A percentile compares a stretch with the other conserved stretches of the same genome.
Conservation (phyloP, 2,797 vertebrate species). For the Protosalanx chinensis region DNA sequence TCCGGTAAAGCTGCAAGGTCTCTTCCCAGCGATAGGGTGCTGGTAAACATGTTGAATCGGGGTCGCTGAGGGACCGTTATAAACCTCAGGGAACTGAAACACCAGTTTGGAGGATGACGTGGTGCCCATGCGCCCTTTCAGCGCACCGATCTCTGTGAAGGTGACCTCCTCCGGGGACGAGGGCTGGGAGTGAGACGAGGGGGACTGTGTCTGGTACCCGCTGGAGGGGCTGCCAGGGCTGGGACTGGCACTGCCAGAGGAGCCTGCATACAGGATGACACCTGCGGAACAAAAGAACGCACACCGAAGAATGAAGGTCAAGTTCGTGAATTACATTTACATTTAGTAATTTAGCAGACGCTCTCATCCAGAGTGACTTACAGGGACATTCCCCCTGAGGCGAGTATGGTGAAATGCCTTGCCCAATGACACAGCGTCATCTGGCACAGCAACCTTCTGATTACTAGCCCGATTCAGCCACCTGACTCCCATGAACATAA, state of each 20-base stretch:
- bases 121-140: slow-evolving; percentile 43
- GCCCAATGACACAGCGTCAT: too few relatives aligned
- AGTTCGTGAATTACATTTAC: too few relatives aligned
- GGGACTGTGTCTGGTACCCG: slow-evolving; percentile 79
- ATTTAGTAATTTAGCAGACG: too few relatives aligned
- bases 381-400: too few relatives aligned
- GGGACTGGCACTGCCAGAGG: slow-evolving; percentile 71
- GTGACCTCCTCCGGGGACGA: slow-evolving; percentile 78
- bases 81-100: slow-evolving; percentile 81
- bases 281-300: slow-evolving; percentile 51
- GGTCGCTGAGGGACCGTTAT: slow-evolving; percentile 48
- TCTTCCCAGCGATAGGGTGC: slow-evolving; percentile 69
- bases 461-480: too few relatives aligned
- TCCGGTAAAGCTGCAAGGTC: slow-evolving; percentile 69
- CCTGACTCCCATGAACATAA: too few relatives aligned
- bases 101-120: slow-evolving; percentile 73
- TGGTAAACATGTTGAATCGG: slow-evolving; percentile 61
- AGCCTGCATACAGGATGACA: slow-evolving; percentile 80
- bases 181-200: slow-evolving; percentile 71
- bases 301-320: too few relatives aligned
- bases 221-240: slow-evolving; percentile 76
- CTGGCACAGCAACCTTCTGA: too few relatives aligned
- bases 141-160: slow-evolving; percentile 75
- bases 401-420: too few relatives aligned
- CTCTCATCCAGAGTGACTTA: too few relatives aligned